Base-by-base conservation (phyloP, 2,113 vertebrate species). In the Lepus timidus region DNA sequence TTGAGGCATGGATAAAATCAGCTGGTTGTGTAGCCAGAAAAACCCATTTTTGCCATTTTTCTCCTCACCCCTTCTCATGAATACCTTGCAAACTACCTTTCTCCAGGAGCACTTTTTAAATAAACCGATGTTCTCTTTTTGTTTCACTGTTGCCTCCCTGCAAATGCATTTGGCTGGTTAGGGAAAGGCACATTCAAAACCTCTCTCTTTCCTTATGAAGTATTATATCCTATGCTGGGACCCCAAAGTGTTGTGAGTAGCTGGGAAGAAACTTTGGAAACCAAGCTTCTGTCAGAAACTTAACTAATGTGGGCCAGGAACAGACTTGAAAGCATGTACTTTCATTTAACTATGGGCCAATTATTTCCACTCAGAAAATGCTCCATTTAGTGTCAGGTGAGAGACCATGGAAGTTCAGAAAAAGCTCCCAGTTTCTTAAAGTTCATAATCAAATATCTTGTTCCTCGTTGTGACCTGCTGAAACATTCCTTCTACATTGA, bases 291-390 rank as follows among this genome's bases (percentile, higher is more conserved):
- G 1, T 17, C 23, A 22, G 61, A 83, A 95, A 33, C 58, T 51
- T 61, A 81, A 33, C 9, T 23, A 33, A 39, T 29, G 27, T n/a
- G 33, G 68, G 58, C 82, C 88, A 78, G 67, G 51, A 55, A 20
- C 67, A 88, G 74, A n/a, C 27, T 85, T 88, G 29, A 82, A 85
- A 82, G 27, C 23, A 73, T 74, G 49, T 73, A 27, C 49, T 62
- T 71, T 83, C 31, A 36, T 76, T 90, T 74, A 55, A 65, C 25
- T 62, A 11, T 17, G 10, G 5, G 58, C 25, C 73, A 17, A 74
- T 78, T 61, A 70, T 78, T 90, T 84, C 78, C 39, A 36, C 88
- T 92, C 95, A 23, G 88, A 74, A 85, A 93, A 81, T 82, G 11
- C 20, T 83, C 39, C 67, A 22, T 39, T 84, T 82, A 84, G 55